These are phyloP conservation scores for Malacosoma neustria DNA, from an alignment of 2,888 invertebrate species.

Conservation along the genomic window DNA sequence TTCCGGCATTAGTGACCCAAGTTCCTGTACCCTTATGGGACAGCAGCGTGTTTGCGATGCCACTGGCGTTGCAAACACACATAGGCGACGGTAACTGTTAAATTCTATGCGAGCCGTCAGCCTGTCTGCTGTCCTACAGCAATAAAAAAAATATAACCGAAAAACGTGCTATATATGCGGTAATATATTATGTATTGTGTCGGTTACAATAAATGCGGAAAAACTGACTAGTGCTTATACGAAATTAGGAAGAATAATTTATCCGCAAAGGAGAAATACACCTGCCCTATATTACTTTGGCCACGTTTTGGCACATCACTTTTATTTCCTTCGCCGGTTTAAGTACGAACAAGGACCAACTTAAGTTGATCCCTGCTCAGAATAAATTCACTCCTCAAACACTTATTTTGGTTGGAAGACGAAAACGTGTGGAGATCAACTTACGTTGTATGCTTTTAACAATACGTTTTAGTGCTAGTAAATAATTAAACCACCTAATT, in stretches of 20 bases:
- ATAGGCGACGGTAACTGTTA: too few relatives aligned
- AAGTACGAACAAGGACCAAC: constrained; percentile 48
- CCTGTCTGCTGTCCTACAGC: too few relatives aligned
- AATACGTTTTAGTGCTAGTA: constrained; percentile 64
- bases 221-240: constrained; percentile 18
- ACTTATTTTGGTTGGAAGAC: constrained; percentile 17
- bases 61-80: too few relatives aligned
- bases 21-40: too few relatives aligned
- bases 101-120: too few relatives aligned
- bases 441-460: constrained; percentile 41
- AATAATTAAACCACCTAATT: constrained; percentile 70
- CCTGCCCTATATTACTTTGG: constrained; percentile 43
- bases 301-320: constrained; percentile 30
- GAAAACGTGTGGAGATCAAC: constrained; percentile 38
- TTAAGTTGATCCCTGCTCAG: constrained; percentile 41
- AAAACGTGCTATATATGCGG: too few relatives aligned
- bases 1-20: too few relatives aligned
- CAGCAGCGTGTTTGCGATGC: too few relatives aligned
- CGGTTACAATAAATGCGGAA: too few relatives aligned
- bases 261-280: constrained; percentile 49
- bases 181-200: too few relatives aligned
- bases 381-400: constrained; percentile 24
- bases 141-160: too few relatives aligned
- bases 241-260: constrained; percentile 34
- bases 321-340: constrained; percentile 59